These are phyloP conservation scores for Drosophila nebulosa DNA, from an alignment of 1,140 invertebrate species.

Conservation along the genomic window DNA sequence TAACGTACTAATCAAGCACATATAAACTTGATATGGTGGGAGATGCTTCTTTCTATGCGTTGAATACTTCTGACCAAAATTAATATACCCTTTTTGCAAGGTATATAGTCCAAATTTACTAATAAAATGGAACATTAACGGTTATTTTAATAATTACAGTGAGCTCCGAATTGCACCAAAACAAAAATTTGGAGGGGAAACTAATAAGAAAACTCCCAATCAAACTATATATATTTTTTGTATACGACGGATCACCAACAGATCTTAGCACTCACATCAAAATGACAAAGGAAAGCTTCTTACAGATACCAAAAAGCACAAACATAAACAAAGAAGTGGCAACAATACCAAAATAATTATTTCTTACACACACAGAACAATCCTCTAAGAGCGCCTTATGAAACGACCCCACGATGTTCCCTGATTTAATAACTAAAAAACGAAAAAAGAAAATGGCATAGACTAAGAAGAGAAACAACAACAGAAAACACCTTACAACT, in stretches of 20 bases:
- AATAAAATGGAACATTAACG: not conserved
- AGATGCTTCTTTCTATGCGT: no score
- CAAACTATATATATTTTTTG: no score
- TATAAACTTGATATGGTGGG: no score
- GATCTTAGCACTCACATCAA: conserved; percentile 10
- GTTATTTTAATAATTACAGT: not conserved
- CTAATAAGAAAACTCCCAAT: no score
- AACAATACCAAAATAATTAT: conserved; percentile 17
- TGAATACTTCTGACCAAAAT: no score
- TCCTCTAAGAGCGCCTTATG: not conserved
- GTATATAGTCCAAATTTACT: no score
- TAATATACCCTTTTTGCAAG: no score
- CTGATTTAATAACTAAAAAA: no score
- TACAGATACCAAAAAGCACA: not conserved
- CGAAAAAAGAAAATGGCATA: not conserved
- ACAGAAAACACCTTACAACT: no score
- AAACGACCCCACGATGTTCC: not conserved
- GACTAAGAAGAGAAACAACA: conserved; percentile 1
- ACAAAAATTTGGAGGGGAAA: no score
- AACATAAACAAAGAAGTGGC: not conserved
- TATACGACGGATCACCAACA: conserved; percentile 3
- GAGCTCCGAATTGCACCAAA: not conserved
- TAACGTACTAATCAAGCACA: no score
- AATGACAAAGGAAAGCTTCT: not conserved
- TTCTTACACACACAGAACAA: not conserved